These are phyloP conservation scores for Nebria salina DNA, from an alignment of 2,888 invertebrate genomes.

Conservation along the genomic window DNA sequence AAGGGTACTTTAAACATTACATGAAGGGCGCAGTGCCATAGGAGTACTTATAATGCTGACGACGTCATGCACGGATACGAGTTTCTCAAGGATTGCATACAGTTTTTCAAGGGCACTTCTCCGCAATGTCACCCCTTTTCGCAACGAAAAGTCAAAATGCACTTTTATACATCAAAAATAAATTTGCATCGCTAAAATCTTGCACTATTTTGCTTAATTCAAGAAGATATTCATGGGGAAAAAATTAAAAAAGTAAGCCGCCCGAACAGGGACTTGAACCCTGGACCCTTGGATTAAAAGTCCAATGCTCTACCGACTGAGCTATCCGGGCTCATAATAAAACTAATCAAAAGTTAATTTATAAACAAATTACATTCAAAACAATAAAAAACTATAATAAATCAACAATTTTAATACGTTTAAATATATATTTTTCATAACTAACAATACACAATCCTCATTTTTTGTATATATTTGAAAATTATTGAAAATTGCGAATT, in stretches of 20 bases:
- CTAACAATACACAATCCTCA: too few relatives aligned
- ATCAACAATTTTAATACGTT: too few relatives aligned
- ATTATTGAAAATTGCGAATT: too few relatives aligned
- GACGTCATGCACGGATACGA: slow-evolving; percentile 10
- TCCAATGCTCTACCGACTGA: slow-evolving; percentile 81
- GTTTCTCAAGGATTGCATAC: not conserved
- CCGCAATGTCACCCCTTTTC: slow-evolving; percentile 2
- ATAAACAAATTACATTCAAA: not conserved
- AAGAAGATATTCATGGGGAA: not conserved
- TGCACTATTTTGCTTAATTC: too few relatives aligned
- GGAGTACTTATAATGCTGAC: slow-evolving; percentile 6
- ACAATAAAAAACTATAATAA: too few relatives aligned
- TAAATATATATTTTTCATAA: too few relatives aligned
- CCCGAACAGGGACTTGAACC: slow-evolving; percentile 81
- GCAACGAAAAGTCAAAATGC: not conserved
- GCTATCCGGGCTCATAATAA: slow-evolving; percentile 70
- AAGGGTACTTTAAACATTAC: slow-evolving; percentile 11
- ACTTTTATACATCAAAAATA: not conserved
- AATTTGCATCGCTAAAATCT: not conserved
- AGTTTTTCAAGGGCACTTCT: slow-evolving; percentile 15
- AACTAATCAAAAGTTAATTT: not conserved
- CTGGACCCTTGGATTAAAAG: slow-evolving; percentile 83
- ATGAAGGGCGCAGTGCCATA: not conserved
- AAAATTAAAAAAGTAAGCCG: slow-evolving; percentile 54
- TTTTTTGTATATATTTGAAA: too few relatives aligned